Evolutionary conservation across 2,888 invertebrate genomes (phyloP).

Genomic region (Deroplatys truncata): DNA sequence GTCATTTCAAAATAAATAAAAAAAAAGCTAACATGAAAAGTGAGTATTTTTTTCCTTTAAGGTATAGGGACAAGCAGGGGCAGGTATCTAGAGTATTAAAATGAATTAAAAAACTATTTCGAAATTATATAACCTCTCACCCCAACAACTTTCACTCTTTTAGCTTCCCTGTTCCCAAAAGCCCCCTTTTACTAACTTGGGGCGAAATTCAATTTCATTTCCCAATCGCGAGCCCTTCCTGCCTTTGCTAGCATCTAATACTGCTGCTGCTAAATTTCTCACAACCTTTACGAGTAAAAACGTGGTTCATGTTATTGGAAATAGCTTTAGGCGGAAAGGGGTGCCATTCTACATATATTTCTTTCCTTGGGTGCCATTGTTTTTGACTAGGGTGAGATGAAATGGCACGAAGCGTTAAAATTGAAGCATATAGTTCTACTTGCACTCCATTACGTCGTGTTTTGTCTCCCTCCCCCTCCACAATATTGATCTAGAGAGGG

Average conservation of each 20-base stretch:
- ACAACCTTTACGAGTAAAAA: conserved; percentile 9
- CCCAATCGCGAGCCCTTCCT: not conserved
- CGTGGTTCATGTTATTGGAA: conserved; percentile 3
- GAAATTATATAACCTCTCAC: not conserved
- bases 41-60: not conserved
- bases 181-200: not conserved
- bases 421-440: not conserved
- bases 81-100: not conserved
- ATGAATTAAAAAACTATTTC: not conserved
- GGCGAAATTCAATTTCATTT: not conserved
- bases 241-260: not conserved
- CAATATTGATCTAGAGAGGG: not conserved
- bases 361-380: not conserved
- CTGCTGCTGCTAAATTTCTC: conserved; percentile 3
- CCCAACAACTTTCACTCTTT: not conserved
- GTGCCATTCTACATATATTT: not conserved
- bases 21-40: too few species aligned
- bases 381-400: not conserved
- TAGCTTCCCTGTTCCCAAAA: not conserved
- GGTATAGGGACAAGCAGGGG: not conserved
- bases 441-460: not conserved
- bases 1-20: too few species aligned
- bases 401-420: not conserved
- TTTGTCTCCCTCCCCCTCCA: not conserved
- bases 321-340: not conserved